These are phyloP conservation scores for Euzophera pinguis DNA, from an alignment of 2,888 invertebrate species.

Conservation along the genomic window DNA sequence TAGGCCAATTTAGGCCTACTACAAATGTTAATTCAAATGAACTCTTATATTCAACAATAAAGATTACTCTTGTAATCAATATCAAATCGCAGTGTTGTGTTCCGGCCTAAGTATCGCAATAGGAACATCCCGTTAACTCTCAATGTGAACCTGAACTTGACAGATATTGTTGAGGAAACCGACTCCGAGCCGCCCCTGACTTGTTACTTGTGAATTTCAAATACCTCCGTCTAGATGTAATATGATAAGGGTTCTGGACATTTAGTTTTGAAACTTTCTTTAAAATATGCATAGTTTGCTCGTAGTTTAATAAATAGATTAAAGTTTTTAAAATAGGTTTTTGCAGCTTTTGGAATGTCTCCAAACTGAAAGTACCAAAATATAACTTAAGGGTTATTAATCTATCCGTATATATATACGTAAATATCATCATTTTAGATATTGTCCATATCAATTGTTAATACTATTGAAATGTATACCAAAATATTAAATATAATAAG, in stretches of 20 bases:
- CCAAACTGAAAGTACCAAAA: too few relatives aligned
- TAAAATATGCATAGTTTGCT: background rate
- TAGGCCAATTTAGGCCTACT: background rate
- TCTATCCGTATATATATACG: too few relatives aligned
- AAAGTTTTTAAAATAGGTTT: background rate
- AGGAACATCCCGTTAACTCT: background rate
- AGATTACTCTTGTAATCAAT: background rate
- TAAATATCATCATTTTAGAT: too few relatives aligned
- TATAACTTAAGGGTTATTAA: too few relatives aligned
- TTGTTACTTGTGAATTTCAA: conserved; percentile 2
- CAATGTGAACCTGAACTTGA: conserved; percentile 28
- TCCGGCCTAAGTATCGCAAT: background rate
- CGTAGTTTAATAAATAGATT: background rate
- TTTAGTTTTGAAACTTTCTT: background rate
- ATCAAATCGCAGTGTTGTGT: background rate
- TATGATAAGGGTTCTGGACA: conserved; percentile 9
- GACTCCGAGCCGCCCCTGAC: background rate
- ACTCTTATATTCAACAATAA: background rate
- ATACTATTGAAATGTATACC: too few relatives aligned
- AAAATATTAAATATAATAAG: too few relatives aligned
- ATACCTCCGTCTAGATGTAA: conserved; percentile 2
- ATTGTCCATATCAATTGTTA: too few relatives aligned
- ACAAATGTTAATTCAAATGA: too few relatives aligned
- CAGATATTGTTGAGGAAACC: conserved; percentile 26
- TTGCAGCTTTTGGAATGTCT: too few relatives aligned